Base-by-base conservation (phyloP, 2,888 invertebrate genomes). In the Cataglyphis rosenhaueri region DNA sequence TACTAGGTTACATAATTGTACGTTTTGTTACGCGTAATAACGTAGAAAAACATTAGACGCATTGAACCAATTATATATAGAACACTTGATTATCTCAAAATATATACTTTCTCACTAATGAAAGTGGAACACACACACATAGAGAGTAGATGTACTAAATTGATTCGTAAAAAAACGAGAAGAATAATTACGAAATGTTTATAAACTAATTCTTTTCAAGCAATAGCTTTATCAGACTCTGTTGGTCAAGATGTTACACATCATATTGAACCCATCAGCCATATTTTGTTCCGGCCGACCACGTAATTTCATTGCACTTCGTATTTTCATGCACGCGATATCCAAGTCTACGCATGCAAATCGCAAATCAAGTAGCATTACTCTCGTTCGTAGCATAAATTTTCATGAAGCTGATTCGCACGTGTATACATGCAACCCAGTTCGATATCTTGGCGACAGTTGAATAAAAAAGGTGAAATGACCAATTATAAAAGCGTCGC, bases 401-500 rank as follows among this genome's bases (percentile, higher is more conserved):
- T 88, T 83, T 82, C 64, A 68, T 38, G 65, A 71, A 61, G 68
- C 74, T 84, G 81, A 84, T 87, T 83, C 62, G 65, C 81, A 41
- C 73, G 44, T 35, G 65, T 52, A 25, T 59, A 3, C 79, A 38
- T 32, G 74, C 84, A 84, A 86, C 89, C 89, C 85, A 89, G 65
- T 87, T 86, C 21, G 65, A 35, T 66, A 35, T 29, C 59, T 70
- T 61, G 75, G 41, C 38, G 55, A 85, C 82, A 82, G 71, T 76
- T 35, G 73, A 59, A 64, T 62, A 85, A 84, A 84, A 85, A 89
- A 88, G 85, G 85, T 86, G 86, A 89, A 89, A 86, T 86, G 85
- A 86, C 79, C 84, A 85, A 88, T 88, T 88, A 89, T 89, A 86
- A 89, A 85, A 83, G 78, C 83, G 66, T 52, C 52, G 65, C 83